These are phyloP conservation scores for Nycticebus coucang DNA, from an alignment of 2,113 vertebrate species.

Conservation along the genomic window DNA sequence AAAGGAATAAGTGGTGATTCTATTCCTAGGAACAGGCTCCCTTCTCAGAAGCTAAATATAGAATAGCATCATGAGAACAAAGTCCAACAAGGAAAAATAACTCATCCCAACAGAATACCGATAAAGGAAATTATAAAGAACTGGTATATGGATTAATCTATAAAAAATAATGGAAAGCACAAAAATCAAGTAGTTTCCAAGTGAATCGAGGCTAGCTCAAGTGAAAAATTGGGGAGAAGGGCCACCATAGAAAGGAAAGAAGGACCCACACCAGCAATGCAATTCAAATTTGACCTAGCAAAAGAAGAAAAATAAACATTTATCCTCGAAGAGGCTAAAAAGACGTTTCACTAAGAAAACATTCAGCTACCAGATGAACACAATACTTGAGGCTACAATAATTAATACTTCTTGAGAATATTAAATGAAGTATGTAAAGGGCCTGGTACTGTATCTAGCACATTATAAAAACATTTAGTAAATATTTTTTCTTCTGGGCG, in stretches of 20 bases:
- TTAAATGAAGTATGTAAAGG: slow-evolving; percentile 25
- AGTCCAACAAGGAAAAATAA: slow-evolving; percentile 66
- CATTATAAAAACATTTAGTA: slow-evolving; percentile 1
- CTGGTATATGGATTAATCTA: not conserved
- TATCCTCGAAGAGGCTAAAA: slow-evolving; percentile 43
- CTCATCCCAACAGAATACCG: slow-evolving; percentile 46
- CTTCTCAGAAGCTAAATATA: slow-evolving; percentile 67
- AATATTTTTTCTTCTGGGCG: not conserved
- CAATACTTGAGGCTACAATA: not conserved
- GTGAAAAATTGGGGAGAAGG: not conserved
- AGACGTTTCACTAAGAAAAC: slow-evolving; percentile 55
- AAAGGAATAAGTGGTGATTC: slow-evolving; percentile 69
- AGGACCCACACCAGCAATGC: slow-evolving; percentile 11
- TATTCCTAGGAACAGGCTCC: slow-evolving; percentile 59
- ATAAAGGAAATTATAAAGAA: slow-evolving; percentile 21
- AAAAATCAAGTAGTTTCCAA: slow-evolving; percentile 34
- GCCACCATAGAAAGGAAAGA: not conserved
- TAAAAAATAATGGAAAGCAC: slow-evolving; percentile 1
- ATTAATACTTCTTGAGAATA: slow-evolving; percentile 10
- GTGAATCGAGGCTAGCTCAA: slow-evolving; percentile 9
- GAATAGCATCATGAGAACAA: slow-evolving; percentile 39
- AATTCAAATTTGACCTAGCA: slow-evolving; percentile 33
- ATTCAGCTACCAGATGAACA: slow-evolving; percentile 19
- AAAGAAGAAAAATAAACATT: slow-evolving; percentile 24
- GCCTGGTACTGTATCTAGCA: not conserved